A percentile compares a stretch with the other conserved stretches of the same genome.
phyloP scores from a whole-genome alignment of 2,113 vertebrate genomes.

The Eonycteris spelaea region DNA sequence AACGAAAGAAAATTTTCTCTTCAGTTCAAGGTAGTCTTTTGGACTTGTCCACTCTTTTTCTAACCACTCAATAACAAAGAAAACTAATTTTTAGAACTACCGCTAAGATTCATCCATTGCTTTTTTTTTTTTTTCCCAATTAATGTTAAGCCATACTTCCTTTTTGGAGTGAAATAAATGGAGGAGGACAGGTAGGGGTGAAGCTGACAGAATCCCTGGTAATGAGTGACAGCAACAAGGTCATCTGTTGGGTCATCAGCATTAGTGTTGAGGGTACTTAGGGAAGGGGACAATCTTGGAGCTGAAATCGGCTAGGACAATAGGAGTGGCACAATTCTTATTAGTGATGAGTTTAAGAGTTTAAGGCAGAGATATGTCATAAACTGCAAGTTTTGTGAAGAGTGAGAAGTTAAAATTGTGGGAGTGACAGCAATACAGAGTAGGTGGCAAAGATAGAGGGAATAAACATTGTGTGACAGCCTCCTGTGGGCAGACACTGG shows the following conservation, averaged over 20 bases:
- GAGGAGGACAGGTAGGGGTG: neutral
- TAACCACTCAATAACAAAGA: neutral
- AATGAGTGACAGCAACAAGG: neutral
- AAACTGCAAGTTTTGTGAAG: neutral
- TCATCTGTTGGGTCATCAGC: neutral
- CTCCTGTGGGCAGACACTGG: neutral
- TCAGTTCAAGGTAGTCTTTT: neutral
- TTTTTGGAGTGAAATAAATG: neutral
- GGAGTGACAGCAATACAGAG: too few species aligned
- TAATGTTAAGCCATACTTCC: neutral
- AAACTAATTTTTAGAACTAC: neutral
- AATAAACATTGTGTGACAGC: neutral
- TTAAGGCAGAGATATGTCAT: neutral
- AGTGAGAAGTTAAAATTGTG: neutral
- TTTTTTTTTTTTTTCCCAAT: neutral
- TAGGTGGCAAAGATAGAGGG: neutral
- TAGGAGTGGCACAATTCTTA: neutral
- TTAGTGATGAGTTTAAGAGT: neutral
- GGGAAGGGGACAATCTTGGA: neutral
- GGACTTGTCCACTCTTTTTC: neutral
- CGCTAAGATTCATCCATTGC: neutral
- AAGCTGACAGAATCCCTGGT: neutral
- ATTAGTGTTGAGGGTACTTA: neutral
- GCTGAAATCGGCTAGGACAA: neutral
- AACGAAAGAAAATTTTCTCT: neutral